These are phyloP conservation scores for Propithecus perrieri DNA, from an alignment of 2,797 vertebrate genomes.

Conservation along the genomic window DNA sequence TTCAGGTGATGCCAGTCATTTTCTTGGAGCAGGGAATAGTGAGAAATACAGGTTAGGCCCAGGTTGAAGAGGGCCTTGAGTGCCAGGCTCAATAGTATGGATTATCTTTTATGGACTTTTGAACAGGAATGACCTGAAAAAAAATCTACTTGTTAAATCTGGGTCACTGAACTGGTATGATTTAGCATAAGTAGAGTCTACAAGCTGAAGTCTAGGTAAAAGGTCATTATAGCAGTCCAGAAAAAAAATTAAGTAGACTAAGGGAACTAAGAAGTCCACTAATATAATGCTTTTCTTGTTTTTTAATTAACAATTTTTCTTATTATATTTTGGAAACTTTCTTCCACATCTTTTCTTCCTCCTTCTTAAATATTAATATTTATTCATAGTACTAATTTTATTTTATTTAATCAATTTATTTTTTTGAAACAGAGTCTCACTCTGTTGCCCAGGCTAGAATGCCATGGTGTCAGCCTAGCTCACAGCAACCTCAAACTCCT, in stretches of 20 bases:
- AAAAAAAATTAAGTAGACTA: background rate
- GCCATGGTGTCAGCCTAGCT: too few relatives aligned
- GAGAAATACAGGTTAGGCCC: background rate
- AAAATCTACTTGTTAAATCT: background rate
- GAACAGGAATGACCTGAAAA: background rate
- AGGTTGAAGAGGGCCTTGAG: background rate
- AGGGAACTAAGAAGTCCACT: background rate
- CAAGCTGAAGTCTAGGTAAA: background rate
- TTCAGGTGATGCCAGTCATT: background rate
- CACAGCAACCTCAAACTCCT: too few relatives aligned
- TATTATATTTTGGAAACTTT: background rate
- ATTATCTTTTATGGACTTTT: background rate
- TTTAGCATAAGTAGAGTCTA: background rate
- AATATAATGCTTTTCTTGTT: background rate
- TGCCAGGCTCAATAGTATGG: background rate
- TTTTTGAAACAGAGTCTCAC: too few relatives aligned
- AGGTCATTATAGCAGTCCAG: background rate
- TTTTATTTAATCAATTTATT: too few relatives aligned
- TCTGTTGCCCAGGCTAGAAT: too few relatives aligned
- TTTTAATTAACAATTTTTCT: background rate
- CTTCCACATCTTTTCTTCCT: background rate
- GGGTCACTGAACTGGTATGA: background rate
- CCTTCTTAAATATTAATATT: constrained; percentile 15
- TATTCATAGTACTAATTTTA: background rate
- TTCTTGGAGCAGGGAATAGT: background rate